Evolutionary conservation across 2,888 invertebrate species (phyloP).

Genomic region (Cephus pulcher): DNA sequence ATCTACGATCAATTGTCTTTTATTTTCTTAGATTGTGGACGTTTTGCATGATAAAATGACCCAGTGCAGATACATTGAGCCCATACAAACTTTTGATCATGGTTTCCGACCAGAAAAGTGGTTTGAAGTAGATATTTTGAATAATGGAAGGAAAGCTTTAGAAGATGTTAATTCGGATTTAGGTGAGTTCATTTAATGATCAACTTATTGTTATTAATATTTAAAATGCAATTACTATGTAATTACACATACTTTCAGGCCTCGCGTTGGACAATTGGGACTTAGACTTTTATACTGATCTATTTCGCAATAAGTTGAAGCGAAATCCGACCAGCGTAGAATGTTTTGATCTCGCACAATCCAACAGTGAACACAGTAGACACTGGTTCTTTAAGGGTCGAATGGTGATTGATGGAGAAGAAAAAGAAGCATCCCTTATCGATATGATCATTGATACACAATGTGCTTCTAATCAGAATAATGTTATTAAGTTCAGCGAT

Average conservation of each 20-base stretch:
- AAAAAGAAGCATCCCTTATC: constrained; percentile 85
- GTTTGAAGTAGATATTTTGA: constrained; percentile 86
- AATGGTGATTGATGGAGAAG: constrained; percentile 84
- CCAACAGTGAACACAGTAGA: constrained; percentile 97
- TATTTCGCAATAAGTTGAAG: constrained; percentile 85
- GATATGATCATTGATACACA: constrained; percentile 95
- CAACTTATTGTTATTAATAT: neutral
- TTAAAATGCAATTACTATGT: neutral
- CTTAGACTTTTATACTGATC: constrained; percentile 87
- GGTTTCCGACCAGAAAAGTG: constrained; percentile 75
- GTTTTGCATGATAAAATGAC: constrained; percentile 94
- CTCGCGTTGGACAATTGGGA: constrained; percentile 95
- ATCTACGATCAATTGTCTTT: constrained; percentile 3
- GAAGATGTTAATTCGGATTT: constrained; percentile 83
- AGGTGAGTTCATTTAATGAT: constrained; percentile 66
- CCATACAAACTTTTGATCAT: constrained; percentile 70
- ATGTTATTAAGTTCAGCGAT: constrained; percentile 96
- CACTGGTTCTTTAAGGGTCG: constrained; percentile 98
- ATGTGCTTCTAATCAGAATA: constrained; percentile 85
- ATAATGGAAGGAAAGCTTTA: constrained; percentile 81
- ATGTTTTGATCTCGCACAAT: constrained; percentile 97
- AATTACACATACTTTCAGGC: constrained; percentile 68
- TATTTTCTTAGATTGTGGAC: constrained; percentile 68
- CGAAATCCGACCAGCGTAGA: constrained; percentile 98
- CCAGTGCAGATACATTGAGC: constrained; percentile 83